Percentiles rank a stretch among this genome's conserved stretches.
These are phyloP conservation scores for Pyxicephalus adspersus DNA, from an alignment of 2,113 vertebrate species.

Conservation along the genomic window DNA sequence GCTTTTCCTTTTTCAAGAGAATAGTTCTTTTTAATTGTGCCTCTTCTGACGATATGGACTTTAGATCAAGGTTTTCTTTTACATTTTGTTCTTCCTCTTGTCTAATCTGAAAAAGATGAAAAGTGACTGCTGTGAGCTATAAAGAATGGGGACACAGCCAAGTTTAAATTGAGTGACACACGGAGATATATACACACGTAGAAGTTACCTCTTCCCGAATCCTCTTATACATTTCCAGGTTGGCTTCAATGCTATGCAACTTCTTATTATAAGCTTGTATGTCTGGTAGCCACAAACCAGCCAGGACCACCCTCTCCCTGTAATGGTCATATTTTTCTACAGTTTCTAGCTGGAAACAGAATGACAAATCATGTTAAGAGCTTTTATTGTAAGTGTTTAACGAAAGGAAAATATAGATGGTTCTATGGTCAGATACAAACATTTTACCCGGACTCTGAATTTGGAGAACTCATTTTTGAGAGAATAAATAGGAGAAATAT, in stretches of 20 bases:
- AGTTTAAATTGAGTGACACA: neutral
- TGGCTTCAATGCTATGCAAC: slow-evolving; percentile 17
- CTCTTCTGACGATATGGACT: slow-evolving; percentile 18
- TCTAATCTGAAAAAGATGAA: neutral
- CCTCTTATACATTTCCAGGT: slow-evolving; percentile 36
- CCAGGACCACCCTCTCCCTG: slow-evolving; percentile 32
- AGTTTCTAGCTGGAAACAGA: slow-evolving; percentile 30
- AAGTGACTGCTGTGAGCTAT: neutral
- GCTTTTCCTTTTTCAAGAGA: slow-evolving; percentile 40
- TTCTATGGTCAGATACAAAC: no score
- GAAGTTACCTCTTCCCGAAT: slow-evolving; percentile 23
- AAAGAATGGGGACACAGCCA: no score
- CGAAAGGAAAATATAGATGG: no score
- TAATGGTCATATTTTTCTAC: slow-evolving; percentile 46
- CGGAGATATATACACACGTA: no score
- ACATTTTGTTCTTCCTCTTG: slow-evolving; percentile 38
- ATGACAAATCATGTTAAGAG: neutral
- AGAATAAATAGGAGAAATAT: no score
- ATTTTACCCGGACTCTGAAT: no score
- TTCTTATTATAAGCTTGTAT: slow-evolving; percentile 31
- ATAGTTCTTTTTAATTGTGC: slow-evolving; percentile 16
- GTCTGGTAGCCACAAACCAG: slow-evolving; percentile 32
- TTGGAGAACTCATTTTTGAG: no score
- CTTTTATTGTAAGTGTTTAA: neutral
- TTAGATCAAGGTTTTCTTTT: slow-evolving; percentile 39